Evolutionary conservation across 2,113 vertebrate species (phyloP).

Genomic region (Ibidorhyncha struthersii): DNA sequence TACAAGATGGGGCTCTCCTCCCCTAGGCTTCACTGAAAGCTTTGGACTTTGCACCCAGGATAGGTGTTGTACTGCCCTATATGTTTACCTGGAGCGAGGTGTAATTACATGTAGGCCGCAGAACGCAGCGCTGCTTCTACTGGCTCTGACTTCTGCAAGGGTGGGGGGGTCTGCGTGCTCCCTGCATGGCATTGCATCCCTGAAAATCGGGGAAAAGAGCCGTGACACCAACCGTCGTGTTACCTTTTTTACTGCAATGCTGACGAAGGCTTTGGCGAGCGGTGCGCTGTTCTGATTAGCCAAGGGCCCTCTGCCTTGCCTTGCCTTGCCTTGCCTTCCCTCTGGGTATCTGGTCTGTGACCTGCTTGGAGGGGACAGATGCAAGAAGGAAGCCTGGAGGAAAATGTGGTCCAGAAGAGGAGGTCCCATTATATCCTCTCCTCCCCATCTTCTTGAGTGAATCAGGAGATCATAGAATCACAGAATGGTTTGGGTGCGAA

Average conservation of each 20-base stretch:
- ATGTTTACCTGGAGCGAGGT: not conserved
- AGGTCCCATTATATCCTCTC: not conserved
- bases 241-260: fast-evolving
- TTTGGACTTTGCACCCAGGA: not conserved
- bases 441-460: not conserved
- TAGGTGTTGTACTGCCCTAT: fast-evolving
- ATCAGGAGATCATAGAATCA: not conserved
- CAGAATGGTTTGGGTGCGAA: not conserved
- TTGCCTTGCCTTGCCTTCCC: not conserved
- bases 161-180: not conserved
- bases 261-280: not conserved
- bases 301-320: not conserved
- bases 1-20: not conserved
- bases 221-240: fast-evolving
- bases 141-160: not conserved
- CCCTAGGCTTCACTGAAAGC: not conserved
- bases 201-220: not conserved
- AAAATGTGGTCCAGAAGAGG: not conserved
- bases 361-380: not conserved
- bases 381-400: not conserved
- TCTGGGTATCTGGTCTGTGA: fast-evolving
- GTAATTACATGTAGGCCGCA: fast-evolving
- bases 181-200: fast-evolving
- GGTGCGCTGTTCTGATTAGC: fast-evolving
- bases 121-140: not conserved